Conservation (phyloP, 2,113 vertebrate genomes). For the Callorhinus ursinus region DNA sequence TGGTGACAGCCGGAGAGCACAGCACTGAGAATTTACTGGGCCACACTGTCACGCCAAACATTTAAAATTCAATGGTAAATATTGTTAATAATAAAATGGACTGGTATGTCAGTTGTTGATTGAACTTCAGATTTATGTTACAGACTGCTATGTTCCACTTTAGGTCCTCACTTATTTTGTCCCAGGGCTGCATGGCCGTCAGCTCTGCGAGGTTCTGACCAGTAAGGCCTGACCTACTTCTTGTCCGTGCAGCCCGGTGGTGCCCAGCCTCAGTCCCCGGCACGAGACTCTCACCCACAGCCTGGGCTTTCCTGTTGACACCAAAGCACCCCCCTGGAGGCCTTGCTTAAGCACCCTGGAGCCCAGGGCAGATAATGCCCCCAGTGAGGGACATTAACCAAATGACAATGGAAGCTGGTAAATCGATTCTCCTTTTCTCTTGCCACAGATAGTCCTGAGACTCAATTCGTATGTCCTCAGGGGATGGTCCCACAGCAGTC, state of each 20-base stretch:
- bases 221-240: not conserved
- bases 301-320: not conserved
- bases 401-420: not conserved
- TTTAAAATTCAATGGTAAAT: not conserved
- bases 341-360: not conserved
- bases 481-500: not conserved
- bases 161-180: not conserved
- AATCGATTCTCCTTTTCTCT: not conserved
- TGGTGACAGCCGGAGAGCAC: rapidly evolving
- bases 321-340: rapidly evolving
- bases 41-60: not conserved
- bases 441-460: not conserved
- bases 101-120: not conserved
- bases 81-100: not conserved
- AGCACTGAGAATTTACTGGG: not conserved
- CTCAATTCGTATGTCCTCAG: not conserved
- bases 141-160: not conserved
- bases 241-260: rapidly evolving
- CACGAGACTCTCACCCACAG: not conserved
- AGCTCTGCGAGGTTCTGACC: no score
- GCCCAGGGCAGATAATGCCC: not conserved
- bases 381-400: not conserved
- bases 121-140: not conserved
- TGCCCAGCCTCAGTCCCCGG: not conserved
- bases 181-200: no score